phyloP scores from a whole-genome alignment of 1,140 invertebrate species.

The Atta cephalotes region DNA sequence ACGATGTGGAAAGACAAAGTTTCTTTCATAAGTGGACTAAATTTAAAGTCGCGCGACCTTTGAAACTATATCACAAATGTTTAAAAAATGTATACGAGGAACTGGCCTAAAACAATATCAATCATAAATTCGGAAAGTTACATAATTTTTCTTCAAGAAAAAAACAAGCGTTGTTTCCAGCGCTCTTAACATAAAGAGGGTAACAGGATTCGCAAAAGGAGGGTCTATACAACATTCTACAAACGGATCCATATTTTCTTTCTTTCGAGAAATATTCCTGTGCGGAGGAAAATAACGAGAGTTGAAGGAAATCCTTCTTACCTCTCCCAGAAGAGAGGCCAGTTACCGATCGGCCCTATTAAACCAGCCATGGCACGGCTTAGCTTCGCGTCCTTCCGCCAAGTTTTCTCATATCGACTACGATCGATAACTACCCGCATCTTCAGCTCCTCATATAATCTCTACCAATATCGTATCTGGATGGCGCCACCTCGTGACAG shows the following conservation, averaged over 20 bases:
- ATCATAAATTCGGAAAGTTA: conserved; percentile 11
- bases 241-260: conserved; percentile 51
- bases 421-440: conserved; percentile 80
- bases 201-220: conserved; percentile 28
- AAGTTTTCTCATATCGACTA: conserved; percentile 78
- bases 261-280: conserved; percentile 3
- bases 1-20: not conserved
- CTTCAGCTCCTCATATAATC: conserved; percentile 80
- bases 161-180: not conserved
- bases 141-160: conserved; percentile 5
- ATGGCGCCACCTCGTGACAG: conserved; percentile 79
- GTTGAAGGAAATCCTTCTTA: not conserved
- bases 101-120: not conserved
- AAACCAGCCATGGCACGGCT: conserved; percentile 66
- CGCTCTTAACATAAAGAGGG: not conserved
- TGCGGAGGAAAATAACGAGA: conserved; percentile 7
- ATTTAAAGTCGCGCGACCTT: not conserved
- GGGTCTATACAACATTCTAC: conserved; percentile 17
- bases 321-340: not conserved
- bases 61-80: conserved; percentile 11
- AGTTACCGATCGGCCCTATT: conserved; percentile 72
- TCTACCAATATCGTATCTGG: conserved; percentile 81
- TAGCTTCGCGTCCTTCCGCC: conserved; percentile 21
- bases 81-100: not conserved
- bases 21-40: not conserved